phyloP scores from a whole-genome alignment of 2,888 invertebrate species.

The Spisula subtruncata region DNA sequence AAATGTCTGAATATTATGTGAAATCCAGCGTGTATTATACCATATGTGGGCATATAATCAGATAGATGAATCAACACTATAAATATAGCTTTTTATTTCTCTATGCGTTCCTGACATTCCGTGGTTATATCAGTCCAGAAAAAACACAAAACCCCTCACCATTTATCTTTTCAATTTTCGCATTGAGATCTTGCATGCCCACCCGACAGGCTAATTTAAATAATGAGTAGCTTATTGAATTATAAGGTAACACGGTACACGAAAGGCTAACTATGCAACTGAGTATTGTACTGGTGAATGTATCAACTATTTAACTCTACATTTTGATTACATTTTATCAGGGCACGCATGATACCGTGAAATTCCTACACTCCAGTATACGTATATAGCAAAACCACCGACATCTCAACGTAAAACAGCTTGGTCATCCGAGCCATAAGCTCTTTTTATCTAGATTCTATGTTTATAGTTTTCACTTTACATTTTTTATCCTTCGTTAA shows the following conservation, averaged over 20 bases:
- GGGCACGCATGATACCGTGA: conserved; percentile 31
- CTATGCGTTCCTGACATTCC: conserved; percentile 41
- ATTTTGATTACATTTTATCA: conserved; percentile 27
- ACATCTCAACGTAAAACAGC: conserved; percentile 36
- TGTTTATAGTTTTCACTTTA: background rate
- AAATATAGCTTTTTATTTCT: conserved; percentile 27
- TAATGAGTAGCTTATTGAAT: conserved; percentile 32
- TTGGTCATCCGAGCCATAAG: conserved; percentile 33
- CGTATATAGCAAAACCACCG: background rate
- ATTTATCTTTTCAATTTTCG: conserved; percentile 35
- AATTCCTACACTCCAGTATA: conserved; percentile 28
- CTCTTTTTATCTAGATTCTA: background rate
- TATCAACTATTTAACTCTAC: background rate
- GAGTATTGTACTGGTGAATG: background rate
- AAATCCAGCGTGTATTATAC: conserved; percentile 31
- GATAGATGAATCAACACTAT: conserved; percentile 32
- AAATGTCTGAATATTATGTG: conserved; percentile 24
- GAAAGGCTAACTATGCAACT: conserved; percentile 19
- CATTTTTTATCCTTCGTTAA: background rate
- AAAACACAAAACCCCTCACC: conserved; percentile 27
- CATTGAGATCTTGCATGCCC: conserved; percentile 27
- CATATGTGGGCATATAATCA: conserved; percentile 36
- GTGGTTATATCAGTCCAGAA: conserved; percentile 7
- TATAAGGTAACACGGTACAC: conserved; percentile 43
- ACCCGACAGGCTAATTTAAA: conserved; percentile 35